A percentile compares a stretch with the other conserved stretches of the same genome.
phyloP scores from a whole-genome alignment of 2,888 invertebrate genomes.

The Leucoma salicis region DNA sequence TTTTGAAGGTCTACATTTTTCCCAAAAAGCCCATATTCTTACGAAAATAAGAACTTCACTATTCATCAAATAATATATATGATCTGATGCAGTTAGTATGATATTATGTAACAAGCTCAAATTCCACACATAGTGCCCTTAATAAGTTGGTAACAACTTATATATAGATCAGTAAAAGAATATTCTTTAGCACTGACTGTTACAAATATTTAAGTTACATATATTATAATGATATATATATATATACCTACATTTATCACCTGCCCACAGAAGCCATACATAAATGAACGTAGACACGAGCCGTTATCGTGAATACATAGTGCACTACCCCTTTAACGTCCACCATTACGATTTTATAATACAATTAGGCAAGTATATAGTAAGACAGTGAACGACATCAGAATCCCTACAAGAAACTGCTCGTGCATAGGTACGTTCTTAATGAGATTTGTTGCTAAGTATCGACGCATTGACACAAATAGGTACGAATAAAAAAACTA shows the following conservation, averaged over 20 bases:
- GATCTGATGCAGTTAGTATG: too few relatives aligned
- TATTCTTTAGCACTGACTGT: too few relatives aligned
- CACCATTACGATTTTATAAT: constrained; percentile 73
- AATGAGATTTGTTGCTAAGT: constrained; percentile 61
- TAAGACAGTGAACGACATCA: constrained; percentile 43
- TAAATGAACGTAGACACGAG: constrained; percentile 10
- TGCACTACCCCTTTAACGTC: constrained; percentile 54
- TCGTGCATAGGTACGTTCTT: constrained; percentile 59
- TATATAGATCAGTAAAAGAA: too few relatives aligned
- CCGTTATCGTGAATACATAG: constrained; percentile 16
- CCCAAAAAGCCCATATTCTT: too few relatives aligned
- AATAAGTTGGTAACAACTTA: too few relatives aligned
- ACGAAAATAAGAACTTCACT: too few relatives aligned
- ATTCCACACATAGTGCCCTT: too few relatives aligned
- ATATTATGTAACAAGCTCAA: too few relatives aligned
- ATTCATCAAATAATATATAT: too few relatives aligned
- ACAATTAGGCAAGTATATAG: constrained; percentile 48
- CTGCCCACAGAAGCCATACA: constrained; percentile 36
- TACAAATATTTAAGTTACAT: neutral
- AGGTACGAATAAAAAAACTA: too few relatives aligned
- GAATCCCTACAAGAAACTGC: constrained; percentile 70
- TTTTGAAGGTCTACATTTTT: too few relatives aligned
- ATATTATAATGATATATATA: too few relatives aligned
- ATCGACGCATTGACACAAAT: constrained; percentile 25
- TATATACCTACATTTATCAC: neutral